Evolutionary conservation across 2,113 vertebrate genomes (phyloP), one percentile per base, ranked within the genome.

Genomic region (Plecturocebus donacophilus): DNA sequence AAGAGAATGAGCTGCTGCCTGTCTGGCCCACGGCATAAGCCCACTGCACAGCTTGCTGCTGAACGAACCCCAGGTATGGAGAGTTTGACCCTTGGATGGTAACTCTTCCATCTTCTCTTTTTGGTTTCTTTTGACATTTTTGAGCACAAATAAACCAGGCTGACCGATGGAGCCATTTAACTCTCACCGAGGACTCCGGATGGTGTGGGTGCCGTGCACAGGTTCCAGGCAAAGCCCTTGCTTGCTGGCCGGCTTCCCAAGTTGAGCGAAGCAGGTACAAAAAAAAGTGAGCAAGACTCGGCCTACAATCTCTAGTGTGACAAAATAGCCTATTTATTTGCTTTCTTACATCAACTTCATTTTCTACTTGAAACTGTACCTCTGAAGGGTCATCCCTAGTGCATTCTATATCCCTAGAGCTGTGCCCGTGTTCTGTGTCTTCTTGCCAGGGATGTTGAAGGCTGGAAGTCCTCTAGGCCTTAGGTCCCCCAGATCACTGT

Each of bases 171-270:
- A 73, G 56, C 71, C n/a, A 2, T 32, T 54, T 13, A 23, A 35
- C 27, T 23, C 9, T 81, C 58, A 21, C 7, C 2, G 1, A 66
- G 25, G 58, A 84, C 35, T 76, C 38, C 1, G 56, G 45, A 16
- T 3, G 0, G 25, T 30, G 40, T 38, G 3, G 16, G 35, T 11
- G 23, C 38, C 19, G 13, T 21, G 27, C 8, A 0, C 30, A 1
- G 1, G 3, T 61, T 32, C 40, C n/a, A 64, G 52, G 83, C 68
- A 20, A 58, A 58, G 45, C 19, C n/a, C 68, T 52, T 40, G 30
- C 49, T 82, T 52, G 20, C 68, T 11, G 3, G 12, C 35, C 35
- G 14, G 79, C 81, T 70, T 90, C 81, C 40, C 23, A 42, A 12
- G 3, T 56, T 35, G 71, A 80, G 75, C 38, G 66, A 61, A 79